phyloP scores from a whole-genome alignment of 2,113 vertebrate species.

The Laticauda laticaudata region DNA sequence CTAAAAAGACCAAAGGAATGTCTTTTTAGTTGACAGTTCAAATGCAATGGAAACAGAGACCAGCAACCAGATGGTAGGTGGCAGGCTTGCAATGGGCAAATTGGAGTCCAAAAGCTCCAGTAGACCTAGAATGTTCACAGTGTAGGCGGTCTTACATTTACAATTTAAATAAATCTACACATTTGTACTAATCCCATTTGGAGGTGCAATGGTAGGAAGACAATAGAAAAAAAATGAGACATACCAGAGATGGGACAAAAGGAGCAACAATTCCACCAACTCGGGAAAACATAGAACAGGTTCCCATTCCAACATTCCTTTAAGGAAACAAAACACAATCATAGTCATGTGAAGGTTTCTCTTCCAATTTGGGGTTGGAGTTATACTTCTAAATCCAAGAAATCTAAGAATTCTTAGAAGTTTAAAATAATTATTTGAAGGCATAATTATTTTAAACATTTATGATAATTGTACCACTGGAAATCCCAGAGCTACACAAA shows the following conservation, averaged over 20 bases:
- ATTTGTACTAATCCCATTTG: neutral
- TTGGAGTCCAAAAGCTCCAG: neutral
- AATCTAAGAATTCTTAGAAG: neutral
- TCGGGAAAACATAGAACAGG: slow-evolving; percentile 82
- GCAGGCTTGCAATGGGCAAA: neutral
- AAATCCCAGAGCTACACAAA: neutral
- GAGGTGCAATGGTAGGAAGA: neutral
- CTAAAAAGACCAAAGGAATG: too few species aligned
- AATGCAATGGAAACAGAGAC: neutral
- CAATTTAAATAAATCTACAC: neutral
- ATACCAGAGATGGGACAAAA: slow-evolving; percentile 80
- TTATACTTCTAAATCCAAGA: neutral
- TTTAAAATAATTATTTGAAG: neutral
- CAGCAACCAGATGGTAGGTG: neutral
- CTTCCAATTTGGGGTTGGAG: neutral
- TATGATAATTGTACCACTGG: neutral
- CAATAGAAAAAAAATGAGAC: slow-evolving; percentile 47
- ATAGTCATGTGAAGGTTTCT: neutral
- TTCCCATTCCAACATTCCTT: slow-evolving; percentile 80
- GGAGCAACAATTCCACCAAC: slow-evolving; percentile 80
- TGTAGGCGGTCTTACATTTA: neutral
- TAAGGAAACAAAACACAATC: slow-evolving; percentile 5
- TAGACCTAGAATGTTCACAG: neutral
- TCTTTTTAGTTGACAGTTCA: neutral
- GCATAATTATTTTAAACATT: neutral